Percentiles rank a stretch among this genome's conserved stretches.
Evolutionary conservation across 2,888 invertebrate genomes (phyloP).

Genomic region (Mycalesis mineus): DNA sequence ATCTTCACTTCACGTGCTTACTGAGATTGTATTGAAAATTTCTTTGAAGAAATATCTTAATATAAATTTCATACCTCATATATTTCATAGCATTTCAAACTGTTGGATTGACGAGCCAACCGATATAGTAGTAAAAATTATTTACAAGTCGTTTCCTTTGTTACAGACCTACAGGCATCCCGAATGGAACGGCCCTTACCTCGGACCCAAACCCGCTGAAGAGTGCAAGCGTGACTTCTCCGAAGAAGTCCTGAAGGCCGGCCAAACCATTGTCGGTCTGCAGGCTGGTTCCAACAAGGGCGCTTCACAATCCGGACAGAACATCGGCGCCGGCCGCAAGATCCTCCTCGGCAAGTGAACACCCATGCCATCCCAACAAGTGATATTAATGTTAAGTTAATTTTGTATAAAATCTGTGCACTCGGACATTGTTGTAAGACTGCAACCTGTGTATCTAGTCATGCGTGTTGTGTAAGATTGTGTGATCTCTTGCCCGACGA

Average conservation of each 20-base stretch:
- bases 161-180: slow-evolving; percentile 89
- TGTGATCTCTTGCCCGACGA: slow-evolving; percentile 37
- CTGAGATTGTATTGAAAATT: too few relatives aligned
- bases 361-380: slow-evolving; percentile 45
- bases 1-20: too few relatives aligned
- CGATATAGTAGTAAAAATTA: too few relatives aligned
- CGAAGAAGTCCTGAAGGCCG: slow-evolving; percentile 93
- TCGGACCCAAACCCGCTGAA: slow-evolving; percentile 96
- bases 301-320: slow-evolving; percentile 93
- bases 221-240: slow-evolving; percentile 96
- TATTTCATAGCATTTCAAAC: too few relatives aligned
- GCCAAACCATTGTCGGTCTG: slow-evolving; percentile 92
- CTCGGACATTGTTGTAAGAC: slow-evolving; percentile 65
- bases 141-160: slow-evolving; percentile 21
- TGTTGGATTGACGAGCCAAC: too few relatives aligned
- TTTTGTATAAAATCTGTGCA: slow-evolving; percentile 66
- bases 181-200: slow-evolving; percentile 90
- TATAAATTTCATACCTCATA: too few relatives aligned
- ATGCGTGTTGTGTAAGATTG: slow-evolving; percentile 46
- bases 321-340: slow-evolving; percentile 92
- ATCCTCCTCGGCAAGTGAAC: slow-evolving; percentile 93
- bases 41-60: too few relatives aligned
- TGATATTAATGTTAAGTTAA: slow-evolving; percentile 73
- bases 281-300: slow-evolving; percentile 98
- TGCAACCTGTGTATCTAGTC: slow-evolving; percentile 52